Conservation (phyloP, 2,797 vertebrate genomes). For the Etheostoma perlongum region DNA sequence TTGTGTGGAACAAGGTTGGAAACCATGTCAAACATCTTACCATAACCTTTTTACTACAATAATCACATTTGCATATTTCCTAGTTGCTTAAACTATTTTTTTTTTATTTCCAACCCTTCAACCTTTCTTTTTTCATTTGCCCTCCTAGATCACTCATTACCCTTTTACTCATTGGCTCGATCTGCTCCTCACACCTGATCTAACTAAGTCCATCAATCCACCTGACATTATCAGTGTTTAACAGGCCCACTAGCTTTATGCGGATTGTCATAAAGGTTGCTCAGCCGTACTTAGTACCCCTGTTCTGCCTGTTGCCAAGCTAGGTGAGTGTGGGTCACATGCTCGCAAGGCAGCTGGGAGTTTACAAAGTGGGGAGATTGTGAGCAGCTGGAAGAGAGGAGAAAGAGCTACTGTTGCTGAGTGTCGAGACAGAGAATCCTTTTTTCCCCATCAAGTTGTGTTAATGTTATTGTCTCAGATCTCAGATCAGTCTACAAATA, state of each 20-base stretch:
- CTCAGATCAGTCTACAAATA: too few species aligned
- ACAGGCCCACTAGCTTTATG: slow-evolving; percentile 71
- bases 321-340: too few species aligned
- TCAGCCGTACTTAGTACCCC: too few species aligned
- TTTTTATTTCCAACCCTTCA: not conserved
- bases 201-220: slow-evolving; percentile 68
- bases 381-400: too few species aligned
- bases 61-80: not conserved
- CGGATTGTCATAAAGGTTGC: slow-evolving; percentile 69
- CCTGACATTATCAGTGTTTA: slow-evolving; percentile 74
- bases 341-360: too few species aligned
- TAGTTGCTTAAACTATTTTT: not conserved
- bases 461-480: too few species aligned
- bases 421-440: too few species aligned
- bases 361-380: too few species aligned
- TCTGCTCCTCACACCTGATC: slow-evolving; percentile 53
- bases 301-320: too few species aligned
- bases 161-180: slow-evolving; percentile 47
- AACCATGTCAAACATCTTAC: not conserved
- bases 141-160: slow-evolving; percentile 6
- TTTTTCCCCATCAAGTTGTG: too few species aligned
- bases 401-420: too few species aligned
- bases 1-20: slow-evolving; percentile 12
- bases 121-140: slow-evolving; percentile 13
- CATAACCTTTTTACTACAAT: not conserved